Base-by-base conservation (phyloP, 2,797 vertebrate genomes). In the Xiphorhynchus erythropygius region DNA sequence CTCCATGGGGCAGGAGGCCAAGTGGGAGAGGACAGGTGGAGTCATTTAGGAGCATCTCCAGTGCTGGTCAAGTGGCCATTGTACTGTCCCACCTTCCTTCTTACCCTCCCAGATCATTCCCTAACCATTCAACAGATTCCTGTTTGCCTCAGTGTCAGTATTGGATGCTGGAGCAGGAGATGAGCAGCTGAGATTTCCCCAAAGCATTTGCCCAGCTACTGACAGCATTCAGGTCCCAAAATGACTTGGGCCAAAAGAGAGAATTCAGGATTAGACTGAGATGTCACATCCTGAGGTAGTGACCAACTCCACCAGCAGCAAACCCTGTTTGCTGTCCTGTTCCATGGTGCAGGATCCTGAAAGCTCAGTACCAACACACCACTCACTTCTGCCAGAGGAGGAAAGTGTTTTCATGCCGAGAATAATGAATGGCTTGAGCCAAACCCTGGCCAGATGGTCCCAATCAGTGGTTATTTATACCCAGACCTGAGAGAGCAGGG, bases 381-480 rank as follows among this genome's bases (percentile, higher is more conserved):
- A 6, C 63, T 89, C 59, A 1, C 73, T 84, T 37, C 89, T 53
- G 42, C 63, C 76, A 30, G 18, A 64, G 84, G 49, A 84, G 60
- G 52, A 39, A 57, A 81, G 22, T 24, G 33, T 79, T 76, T 84
- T 67, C 9, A 7, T 70, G 49, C 71, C 55, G 71, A 37, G 77
- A 64, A 74, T 90, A 95, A 94, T 25, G 25, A 74, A 83, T 68
- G 46, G 60, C 68, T 35, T 52, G 64, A 92, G 78, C 68, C 81
- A 79, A 74, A 79, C 21, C 0, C 0, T 80, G 77, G 52, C 83
- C 96, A 96, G 86, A 97, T 92, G 93, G 84, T 93, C 69, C 63
- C 90, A 89, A 33, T 90, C 93, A 93, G 93, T 1, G 6, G 78
- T 69, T 89, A 92, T 89, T 94, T 92, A 89, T 73, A 75, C 30